Evolutionary conservation across 53 echinoderm and acorn worm species (phyloP), one percentile per base, ranked within the genome.

Genomic region (Echinarachnius parma): DNA sequence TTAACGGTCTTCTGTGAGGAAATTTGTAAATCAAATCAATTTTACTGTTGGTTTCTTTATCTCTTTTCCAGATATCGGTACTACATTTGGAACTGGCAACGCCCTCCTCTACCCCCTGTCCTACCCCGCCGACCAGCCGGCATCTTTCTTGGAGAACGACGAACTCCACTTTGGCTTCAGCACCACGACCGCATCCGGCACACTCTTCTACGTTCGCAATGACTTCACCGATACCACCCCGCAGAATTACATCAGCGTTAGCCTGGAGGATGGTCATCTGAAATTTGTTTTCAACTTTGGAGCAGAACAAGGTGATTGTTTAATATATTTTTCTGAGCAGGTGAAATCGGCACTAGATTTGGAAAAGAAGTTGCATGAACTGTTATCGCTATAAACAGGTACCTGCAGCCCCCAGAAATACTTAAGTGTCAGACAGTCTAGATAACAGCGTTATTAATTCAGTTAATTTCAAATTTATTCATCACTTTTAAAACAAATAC

Each of bases 121-220:
- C 10, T 24, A 59, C 7, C 39, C 61, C 15, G 46, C 34, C 18
- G 35, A 48, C 5, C 28, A 75, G 24, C 37, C 80, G n/a, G 28
- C 47, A 10, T 23, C 29, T 9, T 47, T 63, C 45, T 16, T 66
- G n/a, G 59, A 78, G 33, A 63, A 64, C 24, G 88, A 87, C 36
- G 54, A 34, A 19, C 75, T 87, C 3, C 70, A 74, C 44, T 87
- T 87, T 77, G 88, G 83, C 31, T 87, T 87, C 75, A 87, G 79
- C 45, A 87, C 82, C 20, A 64, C 77, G 18, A 60, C 78, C 5
- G 47, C 78, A 16, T 74, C 75, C 24, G 88, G 88, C 50, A 65
- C 82, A 3, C 39, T 87, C 28, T 64, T 76, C 39, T 87, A 87
- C 57, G 66, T 83, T 20, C 76, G 88, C 58, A 83, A 78, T 21